Percentiles rank a stretch among this genome's conserved stretches.
Conservation (phyloP, 2,797 vertebrate genomes). For the Hapalemur alaotrensis region DNA sequence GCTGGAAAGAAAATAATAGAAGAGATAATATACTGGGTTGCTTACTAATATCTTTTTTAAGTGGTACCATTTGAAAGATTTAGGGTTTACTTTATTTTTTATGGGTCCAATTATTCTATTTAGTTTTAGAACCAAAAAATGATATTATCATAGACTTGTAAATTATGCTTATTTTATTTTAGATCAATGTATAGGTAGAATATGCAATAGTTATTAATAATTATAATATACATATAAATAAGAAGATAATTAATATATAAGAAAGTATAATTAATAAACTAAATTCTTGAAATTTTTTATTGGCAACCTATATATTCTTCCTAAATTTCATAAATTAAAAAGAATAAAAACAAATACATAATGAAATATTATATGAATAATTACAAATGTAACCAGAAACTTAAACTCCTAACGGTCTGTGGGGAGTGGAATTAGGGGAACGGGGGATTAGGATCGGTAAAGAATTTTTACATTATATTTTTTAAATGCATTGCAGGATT, state of each 20-base stretch:
- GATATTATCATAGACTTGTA: neutral
- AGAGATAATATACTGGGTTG: neutral
- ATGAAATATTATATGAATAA: neutral
- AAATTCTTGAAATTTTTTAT: neutral
- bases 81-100: neutral
- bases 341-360: neutral
- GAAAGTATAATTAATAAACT: neutral
- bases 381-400: neutral
- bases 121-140: neutral
- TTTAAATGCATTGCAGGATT: neutral
- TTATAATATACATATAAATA: neutral
- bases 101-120: neutral
- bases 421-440: neutral
- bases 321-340: neutral
- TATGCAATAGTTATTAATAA: neutral
- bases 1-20: neutral
- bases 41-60: neutral
- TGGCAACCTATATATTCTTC: neutral
- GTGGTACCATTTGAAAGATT: neutral
- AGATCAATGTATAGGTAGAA: neutral
- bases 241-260: neutral
- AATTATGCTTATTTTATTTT: neutral
- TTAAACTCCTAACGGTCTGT: neutral
- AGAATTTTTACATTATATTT: neutral
- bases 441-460: fast-evolving